These are phyloP conservation scores for Equus przewalskii DNA, from an alignment of 2,113 vertebrate genomes.

Conservation along the genomic window DNA sequence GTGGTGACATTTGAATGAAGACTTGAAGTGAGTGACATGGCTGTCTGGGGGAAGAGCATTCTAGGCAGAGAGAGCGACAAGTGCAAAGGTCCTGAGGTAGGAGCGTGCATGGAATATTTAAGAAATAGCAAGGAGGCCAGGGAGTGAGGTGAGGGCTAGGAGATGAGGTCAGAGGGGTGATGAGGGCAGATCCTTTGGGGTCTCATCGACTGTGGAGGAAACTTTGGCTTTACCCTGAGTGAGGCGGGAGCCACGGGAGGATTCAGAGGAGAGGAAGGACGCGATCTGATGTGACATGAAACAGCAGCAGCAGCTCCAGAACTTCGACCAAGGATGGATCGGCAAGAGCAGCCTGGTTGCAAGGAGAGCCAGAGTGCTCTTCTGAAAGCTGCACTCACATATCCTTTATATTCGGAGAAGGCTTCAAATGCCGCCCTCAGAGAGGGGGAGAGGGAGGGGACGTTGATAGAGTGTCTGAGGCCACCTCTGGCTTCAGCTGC, in stretches of 20 bases:
- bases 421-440: neutral
- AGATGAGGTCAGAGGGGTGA: neutral
- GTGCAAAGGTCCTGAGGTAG: neutral
- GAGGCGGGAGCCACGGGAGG: neutral
- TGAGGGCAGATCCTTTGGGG: neutral
- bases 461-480: neutral
- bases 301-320: neutral
- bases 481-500: neutral
- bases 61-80: neutral
- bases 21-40: neutral
- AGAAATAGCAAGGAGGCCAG: neutral
- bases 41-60: neutral
- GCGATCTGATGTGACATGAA: neutral
- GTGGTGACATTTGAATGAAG: neutral
- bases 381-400: neutral
- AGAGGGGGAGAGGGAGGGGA: neutral
- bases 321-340: neutral
- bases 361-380: neutral
- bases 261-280: neutral
- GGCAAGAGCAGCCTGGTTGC: constrained; percentile 1
- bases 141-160: neutral
- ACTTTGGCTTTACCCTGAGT: neutral
- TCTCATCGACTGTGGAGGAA: neutral
- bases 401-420: constrained; percentile 48
- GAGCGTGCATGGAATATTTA: neutral